Evolutionary conservation across 2,797 vertebrate species (phyloP).

Genomic region (Potorous gilbertii): DNA sequence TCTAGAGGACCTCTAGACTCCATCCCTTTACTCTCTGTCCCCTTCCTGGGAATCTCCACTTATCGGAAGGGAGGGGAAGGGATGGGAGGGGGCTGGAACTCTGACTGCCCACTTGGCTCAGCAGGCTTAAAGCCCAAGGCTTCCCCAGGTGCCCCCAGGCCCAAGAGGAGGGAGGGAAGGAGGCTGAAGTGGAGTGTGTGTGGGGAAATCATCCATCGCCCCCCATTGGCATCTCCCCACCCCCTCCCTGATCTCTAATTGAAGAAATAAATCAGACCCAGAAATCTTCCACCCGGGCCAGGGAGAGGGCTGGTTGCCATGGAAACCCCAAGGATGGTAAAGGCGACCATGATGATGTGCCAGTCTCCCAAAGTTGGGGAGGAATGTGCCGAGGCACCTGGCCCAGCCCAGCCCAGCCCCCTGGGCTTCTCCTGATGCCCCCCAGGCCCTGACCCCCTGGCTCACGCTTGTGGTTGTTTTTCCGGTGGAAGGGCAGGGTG

Average conservation of each 20-base stretch:
- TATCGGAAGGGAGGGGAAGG: not conserved
- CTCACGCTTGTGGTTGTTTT: conserved; percentile 97
- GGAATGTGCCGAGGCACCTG: conserved; percentile 26
- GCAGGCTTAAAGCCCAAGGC: not conserved
- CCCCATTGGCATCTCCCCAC: conserved; percentile 65
- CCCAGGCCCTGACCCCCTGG: conserved; percentile 69
- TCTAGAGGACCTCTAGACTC: not conserved
- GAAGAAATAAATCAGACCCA: conserved; percentile 89
- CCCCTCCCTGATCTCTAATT: conserved; percentile 84
- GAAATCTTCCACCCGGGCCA: conserved; percentile 81
- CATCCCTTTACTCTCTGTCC: not conserved
- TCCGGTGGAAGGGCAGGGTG: conserved; percentile 94
- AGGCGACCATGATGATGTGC: not conserved
- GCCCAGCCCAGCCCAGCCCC: conserved; percentile 52
- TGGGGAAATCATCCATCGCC: conserved; percentile 74
- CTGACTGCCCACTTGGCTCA: not conserved
- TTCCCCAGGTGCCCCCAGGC: conserved; percentile 37
- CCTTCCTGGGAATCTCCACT: not conserved
- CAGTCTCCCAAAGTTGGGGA: not conserved
- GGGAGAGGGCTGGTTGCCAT: conserved; percentile 89
- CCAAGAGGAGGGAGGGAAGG: conserved; percentile 41
- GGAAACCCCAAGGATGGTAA: conserved; percentile 84
- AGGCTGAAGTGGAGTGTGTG: conserved; percentile 33
- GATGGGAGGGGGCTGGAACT: not conserved
- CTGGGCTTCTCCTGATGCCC: conserved; percentile 56